phyloP scores from a whole-genome alignment of 1,140 invertebrate species.

The Tetragnatha versicolor region DNA sequence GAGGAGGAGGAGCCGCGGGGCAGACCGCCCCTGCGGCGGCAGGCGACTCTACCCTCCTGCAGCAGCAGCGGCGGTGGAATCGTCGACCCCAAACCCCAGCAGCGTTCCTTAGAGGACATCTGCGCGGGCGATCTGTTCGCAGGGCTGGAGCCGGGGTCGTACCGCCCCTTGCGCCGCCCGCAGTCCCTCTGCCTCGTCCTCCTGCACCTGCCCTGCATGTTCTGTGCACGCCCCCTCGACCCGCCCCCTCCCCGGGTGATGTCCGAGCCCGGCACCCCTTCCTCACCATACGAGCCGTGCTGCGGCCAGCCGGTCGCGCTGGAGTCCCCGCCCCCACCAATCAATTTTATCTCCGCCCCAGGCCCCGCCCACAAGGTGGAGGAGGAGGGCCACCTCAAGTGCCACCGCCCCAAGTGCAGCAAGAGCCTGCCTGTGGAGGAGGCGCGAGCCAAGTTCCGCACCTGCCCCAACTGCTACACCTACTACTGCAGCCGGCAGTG shows the following conservation, averaged over 20 bases:
- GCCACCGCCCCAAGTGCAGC: slow-evolving; percentile 62
- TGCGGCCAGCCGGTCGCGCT: slow-evolving; percentile 25
- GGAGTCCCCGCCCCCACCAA: not conserved
- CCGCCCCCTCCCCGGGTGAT: slow-evolving; percentile 39
- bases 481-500: slow-evolving; percentile 78
- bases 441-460: slow-evolving; percentile 74
- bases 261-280: slow-evolving; percentile 44
- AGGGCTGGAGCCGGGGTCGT: slow-evolving; percentile 39
- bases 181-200: slow-evolving; percentile 51
- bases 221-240: slow-evolving; percentile 51
- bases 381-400: slow-evolving; percentile 59
- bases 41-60: slow-evolving; percentile 40
- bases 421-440: slow-evolving; percentile 61
- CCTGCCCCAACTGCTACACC: slow-evolving; percentile 92
- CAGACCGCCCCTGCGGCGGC: slow-evolving; percentile 35
- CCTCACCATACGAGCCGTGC: slow-evolving; percentile 9
- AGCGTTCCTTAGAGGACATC: too few relatives aligned
- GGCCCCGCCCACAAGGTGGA: slow-evolving; percentile 18
- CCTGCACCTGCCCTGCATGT: slow-evolving; percentile 52
- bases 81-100: not conserved
- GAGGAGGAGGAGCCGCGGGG: not conserved
- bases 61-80: slow-evolving; percentile 27
- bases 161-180: slow-evolving; percentile 20
- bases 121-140: slow-evolving; percentile 25
- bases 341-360: slow-evolving; percentile 45